These are phyloP conservation scores for Takifugu flavidus DNA, from an alignment of 2,113 vertebrate genomes.

Conservation along the genomic window DNA sequence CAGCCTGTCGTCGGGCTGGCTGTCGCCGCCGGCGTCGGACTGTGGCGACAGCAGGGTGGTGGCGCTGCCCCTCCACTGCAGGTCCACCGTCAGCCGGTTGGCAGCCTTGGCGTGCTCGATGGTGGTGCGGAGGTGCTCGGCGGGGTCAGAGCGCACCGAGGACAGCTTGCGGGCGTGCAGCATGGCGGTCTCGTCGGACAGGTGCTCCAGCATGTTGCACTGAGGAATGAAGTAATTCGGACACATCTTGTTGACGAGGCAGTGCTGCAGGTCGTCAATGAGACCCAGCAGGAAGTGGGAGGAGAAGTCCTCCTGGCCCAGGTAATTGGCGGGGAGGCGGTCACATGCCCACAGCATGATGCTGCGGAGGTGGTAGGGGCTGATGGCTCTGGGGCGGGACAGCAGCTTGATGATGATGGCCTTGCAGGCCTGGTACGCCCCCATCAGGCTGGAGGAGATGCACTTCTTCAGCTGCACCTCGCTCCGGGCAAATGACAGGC, in stretches of 20 bases:
- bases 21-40: conserved; percentile 80
- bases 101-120: conserved; percentile 92
- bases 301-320: conserved; percentile 87
- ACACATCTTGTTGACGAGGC: conserved; percentile 93
- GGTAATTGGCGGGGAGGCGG: conserved; percentile 87
- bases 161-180: conserved; percentile 89
- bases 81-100: conserved; percentile 85
- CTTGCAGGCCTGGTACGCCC: conserved; percentile 95
- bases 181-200: conserved; percentile 86
- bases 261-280: conserved; percentile 96
- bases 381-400: conserved; percentile 90
- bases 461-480: conserved; percentile 99
- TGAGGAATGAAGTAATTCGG: conserved; percentile 99
- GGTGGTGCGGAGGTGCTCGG: conserved; percentile 90
- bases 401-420: conserved; percentile 91
- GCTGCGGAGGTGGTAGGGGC: conserved; percentile 93
- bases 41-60: conserved; percentile 82
- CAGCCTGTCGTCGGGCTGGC: conserved; percentile 88
- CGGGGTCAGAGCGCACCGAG: conserved; percentile 89
- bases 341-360: conserved; percentile 98
- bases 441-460: conserved; percentile 92
- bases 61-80: conserved; percentile 83
- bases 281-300: conserved; percentile 93
- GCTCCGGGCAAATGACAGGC: conserved; percentile 93
- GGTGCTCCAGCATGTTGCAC: conserved; percentile 97